These are phyloP conservation scores for Eospalax fontanierii DNA, from an alignment of 2,797 vertebrate species.

Conservation along the genomic window DNA sequence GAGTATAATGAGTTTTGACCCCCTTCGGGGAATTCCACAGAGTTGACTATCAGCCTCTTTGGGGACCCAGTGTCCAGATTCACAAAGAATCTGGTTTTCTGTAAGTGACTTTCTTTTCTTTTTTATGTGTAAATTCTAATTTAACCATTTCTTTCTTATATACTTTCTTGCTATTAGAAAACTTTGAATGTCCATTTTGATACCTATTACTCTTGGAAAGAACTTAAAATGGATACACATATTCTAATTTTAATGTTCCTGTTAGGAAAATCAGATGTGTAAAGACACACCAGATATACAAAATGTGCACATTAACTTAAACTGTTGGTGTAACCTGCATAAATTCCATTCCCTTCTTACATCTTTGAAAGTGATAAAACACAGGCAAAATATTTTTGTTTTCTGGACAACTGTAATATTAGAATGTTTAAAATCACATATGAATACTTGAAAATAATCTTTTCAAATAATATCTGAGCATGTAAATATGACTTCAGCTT, in stretches of 20 bases:
- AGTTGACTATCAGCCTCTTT: neutral
- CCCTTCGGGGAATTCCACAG: slow-evolving; percentile 8
- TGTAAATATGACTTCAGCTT: neutral
- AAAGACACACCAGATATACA: neutral
- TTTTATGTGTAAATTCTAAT: slow-evolving; percentile 5
- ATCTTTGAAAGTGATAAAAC: neutral
- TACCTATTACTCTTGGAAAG: neutral
- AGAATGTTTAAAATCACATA: neutral
- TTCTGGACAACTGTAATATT: neutral
- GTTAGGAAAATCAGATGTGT: neutral
- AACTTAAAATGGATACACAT: neutral
- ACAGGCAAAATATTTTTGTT: neutral
- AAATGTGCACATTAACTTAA: neutral
- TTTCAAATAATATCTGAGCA: neutral
- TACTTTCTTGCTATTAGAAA: neutral
- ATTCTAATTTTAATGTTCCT: neutral
- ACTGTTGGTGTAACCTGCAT: neutral
- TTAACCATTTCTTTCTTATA: neutral
- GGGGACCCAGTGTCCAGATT: neutral
- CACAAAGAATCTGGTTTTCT: neutral
- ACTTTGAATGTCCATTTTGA: neutral
- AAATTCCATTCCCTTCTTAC: neutral
- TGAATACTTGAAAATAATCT: neutral
- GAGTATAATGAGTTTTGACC: slow-evolving; percentile 52
- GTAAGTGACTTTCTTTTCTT: neutral